phyloP scores from a whole-genome alignment of 1,140 invertebrate species.

The Drosophila busckii region DNA sequence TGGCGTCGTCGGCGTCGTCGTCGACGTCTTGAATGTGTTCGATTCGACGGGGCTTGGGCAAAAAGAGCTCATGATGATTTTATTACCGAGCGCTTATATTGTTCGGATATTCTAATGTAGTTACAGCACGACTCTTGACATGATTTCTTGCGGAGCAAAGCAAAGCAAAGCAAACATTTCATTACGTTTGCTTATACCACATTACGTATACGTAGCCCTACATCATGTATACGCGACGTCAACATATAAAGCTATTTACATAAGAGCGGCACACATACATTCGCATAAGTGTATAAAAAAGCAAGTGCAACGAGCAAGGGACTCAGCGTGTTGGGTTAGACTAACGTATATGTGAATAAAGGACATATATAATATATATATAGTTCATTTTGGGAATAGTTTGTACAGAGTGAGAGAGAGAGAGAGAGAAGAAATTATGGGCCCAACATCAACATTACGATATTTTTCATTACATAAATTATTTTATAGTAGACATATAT shows the following conservation, averaged over 20 bases:
- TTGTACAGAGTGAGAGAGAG: constrained; percentile 47
- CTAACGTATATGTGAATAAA: background rate
- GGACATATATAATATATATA: background rate
- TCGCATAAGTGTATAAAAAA: constrained; percentile 11
- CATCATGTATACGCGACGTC: constrained; percentile 7
- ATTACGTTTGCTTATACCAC: too few species aligned
- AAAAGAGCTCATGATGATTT: constrained; percentile 2
- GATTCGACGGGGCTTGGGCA: background rate
- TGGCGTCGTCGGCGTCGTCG: too few species aligned
- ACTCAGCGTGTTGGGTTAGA: constrained; percentile 2
- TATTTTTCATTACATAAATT: constrained; percentile 79
- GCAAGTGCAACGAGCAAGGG: constrained; percentile 24
- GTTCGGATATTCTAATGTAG: constrained; percentile 13
- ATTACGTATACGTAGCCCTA: too few species aligned
- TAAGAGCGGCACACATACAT: constrained; percentile 17
- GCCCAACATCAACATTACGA: constrained; percentile 79
- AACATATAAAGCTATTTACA: constrained; percentile 43
- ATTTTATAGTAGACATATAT: constrained; percentile 78
- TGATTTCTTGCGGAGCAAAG: constrained; percentile 8
- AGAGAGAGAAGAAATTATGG: constrained; percentile 52
- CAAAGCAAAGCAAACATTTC: too few species aligned
- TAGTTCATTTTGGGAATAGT: constrained; percentile 29
- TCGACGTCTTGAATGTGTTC: constrained; percentile 21
- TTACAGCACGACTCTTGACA: constrained; percentile 8
- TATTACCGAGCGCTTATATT: constrained; percentile 5